Evolutionary conservation across 2,888 invertebrate genomes (phyloP).

Genomic region (Apodemia zela): DNA sequence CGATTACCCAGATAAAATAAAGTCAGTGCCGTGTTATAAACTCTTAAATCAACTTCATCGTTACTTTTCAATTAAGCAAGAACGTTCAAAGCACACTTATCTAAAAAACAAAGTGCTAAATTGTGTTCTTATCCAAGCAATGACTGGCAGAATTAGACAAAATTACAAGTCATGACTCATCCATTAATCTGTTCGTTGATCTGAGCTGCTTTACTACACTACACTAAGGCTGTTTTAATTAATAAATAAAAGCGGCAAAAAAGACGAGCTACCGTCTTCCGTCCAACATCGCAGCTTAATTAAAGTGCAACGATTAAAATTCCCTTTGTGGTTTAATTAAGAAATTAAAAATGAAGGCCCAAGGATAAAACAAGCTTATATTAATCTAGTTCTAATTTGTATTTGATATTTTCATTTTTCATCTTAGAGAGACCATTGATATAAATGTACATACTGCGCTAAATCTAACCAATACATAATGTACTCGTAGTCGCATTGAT

Average conservation of each 20-base stretch:
- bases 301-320: slow-evolving; percentile 62
- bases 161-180: slow-evolving; percentile 45
- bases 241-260: slow-evolving; percentile 57
- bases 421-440: no score
- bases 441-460: no score
- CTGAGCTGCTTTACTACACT: slow-evolving; percentile 11
- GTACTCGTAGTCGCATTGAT: no score
- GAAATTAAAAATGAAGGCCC: slow-evolving; percentile 37
- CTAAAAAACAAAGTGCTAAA: slow-evolving; percentile 12
- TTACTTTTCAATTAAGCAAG: slow-evolving; percentile 8
- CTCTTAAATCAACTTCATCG: background rate
- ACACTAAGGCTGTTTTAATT: slow-evolving; percentile 46
- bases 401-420: no score
- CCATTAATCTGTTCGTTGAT: slow-evolving; percentile 41
- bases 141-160: slow-evolving; percentile 33
- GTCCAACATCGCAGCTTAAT: slow-evolving; percentile 48
- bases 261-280: slow-evolving; percentile 43
- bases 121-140: slow-evolving; percentile 15
- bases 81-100: slow-evolving; percentile 5
- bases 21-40: background rate
- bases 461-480: no score
- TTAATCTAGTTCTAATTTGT: no score
- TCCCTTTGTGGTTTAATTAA: slow-evolving; percentile 48
- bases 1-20: no score
- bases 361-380: slow-evolving; percentile 4